A percentile compares a stretch with the other conserved stretches of the same genome.
These are phyloP conservation scores for Araneus ventricosus DNA, from an alignment of 1,140 invertebrate genomes.

Conservation along the genomic window DNA sequence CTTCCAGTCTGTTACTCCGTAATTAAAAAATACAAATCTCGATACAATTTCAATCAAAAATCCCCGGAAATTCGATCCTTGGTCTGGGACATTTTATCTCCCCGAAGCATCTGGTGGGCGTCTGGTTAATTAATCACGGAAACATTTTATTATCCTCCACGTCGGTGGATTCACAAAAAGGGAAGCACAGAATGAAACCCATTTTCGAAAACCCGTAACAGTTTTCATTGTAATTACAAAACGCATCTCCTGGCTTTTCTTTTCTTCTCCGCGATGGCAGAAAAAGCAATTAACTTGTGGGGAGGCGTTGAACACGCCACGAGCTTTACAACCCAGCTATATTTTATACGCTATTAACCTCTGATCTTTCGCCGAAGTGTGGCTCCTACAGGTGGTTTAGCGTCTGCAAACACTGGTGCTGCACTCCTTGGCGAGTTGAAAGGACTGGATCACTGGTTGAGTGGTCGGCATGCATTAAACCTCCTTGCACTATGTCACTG, in stretches of 20 bases:
- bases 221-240: constrained; percentile 45
- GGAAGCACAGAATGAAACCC: background rate
- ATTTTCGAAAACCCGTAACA: background rate
- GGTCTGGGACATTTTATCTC: constrained; percentile 1
- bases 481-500: background rate
- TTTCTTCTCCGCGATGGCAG: background rate
- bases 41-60: constrained; percentile 31
- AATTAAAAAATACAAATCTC: constrained; percentile 15
- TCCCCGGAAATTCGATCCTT: constrained; percentile 47
- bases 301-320: constrained; percentile 54
- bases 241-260: background rate
- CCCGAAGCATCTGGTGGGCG: constrained; percentile 58
- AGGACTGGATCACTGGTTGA: no score
- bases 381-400: background rate
- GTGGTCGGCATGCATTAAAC: background rate
- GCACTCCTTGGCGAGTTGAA: background rate
- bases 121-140: constrained; percentile 55
- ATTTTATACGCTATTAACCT: constrained; percentile 74
- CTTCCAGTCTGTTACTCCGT: constrained; percentile 6
- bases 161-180: background rate
- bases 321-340: constrained; percentile 48
- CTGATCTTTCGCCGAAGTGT: constrained; percentile 45
- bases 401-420: background rate
- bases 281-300: constrained; percentile 59
- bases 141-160: background rate